These are phyloP conservation scores for Steinernema hermaphroditum DNA, from an alignment of 2,888 invertebrate genomes.

Conservation along the genomic window DNA sequence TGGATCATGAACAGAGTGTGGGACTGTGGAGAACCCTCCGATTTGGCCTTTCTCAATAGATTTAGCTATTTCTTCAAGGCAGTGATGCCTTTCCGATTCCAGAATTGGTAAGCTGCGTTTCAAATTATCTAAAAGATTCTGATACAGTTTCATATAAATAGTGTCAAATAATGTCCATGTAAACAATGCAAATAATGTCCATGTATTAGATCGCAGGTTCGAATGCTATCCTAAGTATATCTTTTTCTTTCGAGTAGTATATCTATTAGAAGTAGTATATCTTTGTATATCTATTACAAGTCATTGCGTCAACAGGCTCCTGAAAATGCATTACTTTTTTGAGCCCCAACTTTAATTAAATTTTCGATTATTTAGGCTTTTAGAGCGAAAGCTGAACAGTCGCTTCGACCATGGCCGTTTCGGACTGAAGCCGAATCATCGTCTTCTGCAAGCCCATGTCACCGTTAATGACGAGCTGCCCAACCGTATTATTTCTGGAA, in stretches of 20 bases:
- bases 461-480: constrained; percentile 69
- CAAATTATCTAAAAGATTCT: constrained; percentile 15
- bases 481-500: constrained; percentile 67
- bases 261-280: too few relatives aligned
- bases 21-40: constrained; percentile 42
- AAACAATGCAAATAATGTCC: too few relatives aligned
- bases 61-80: constrained; percentile 38
- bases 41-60: constrained; percentile 37
- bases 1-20: constrained; percentile 69
- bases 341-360: too few relatives aligned
- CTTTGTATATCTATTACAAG: too few relatives aligned
- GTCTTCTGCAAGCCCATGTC: constrained; percentile 42
- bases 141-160: too few relatives aligned
- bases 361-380: constrained; percentile 37
- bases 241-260: too few relatives aligned
- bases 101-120: constrained; percentile 36
- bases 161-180: too few relatives aligned
- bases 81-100: constrained; percentile 34
- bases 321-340: too few relatives aligned
- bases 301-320: too few relatives aligned
- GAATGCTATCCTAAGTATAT: too few relatives aligned
- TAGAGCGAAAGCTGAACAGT: constrained; percentile 48
- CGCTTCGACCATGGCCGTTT: constrained; percentile 67
- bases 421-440: constrained; percentile 67
- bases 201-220: too few relatives aligned